Conservation (phyloP, 2,113 vertebrate species). For the Psilopsiagon aurifrons region DNA sequence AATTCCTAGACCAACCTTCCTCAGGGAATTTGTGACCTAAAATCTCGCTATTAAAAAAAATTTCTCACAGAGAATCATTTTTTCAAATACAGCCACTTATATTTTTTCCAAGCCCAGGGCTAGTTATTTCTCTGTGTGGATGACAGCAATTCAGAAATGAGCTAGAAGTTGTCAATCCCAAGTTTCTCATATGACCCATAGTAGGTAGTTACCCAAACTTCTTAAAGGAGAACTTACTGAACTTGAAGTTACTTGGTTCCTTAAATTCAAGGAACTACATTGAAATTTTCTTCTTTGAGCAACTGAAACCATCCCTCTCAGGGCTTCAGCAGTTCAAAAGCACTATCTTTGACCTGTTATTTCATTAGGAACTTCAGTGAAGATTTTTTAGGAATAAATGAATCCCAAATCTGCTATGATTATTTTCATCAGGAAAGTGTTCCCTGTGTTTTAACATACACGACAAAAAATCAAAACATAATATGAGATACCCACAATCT, state of each 20-base stretch:
- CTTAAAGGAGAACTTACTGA: neutral
- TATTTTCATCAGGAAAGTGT: neutral
- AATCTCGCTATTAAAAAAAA: neutral
- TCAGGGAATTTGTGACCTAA: neutral
- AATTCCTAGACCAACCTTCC: neutral
- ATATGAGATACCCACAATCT: neutral
- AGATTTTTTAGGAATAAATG: neutral
- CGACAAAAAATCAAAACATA: neutral
- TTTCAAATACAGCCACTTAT: neutral
- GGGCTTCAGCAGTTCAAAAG: neutral
- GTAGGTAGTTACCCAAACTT: neutral
- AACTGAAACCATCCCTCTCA: neutral
- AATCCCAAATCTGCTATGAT: neutral
- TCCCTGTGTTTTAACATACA: neutral
- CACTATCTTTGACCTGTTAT: neutral
- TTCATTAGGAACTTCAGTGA: neutral
- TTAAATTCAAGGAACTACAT: neutral
- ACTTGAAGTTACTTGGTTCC: neutral
- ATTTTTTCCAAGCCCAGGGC: neutral
- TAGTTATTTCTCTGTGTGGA: neutral
- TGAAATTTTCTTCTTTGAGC: neutral
- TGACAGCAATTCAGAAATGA: neutral
- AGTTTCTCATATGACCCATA: neutral
- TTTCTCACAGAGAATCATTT: neutral
- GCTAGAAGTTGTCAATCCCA: neutral